Evolutionary conservation across 2,113 vertebrate species (phyloP).

Genomic region (Setophaga coronata): DNA sequence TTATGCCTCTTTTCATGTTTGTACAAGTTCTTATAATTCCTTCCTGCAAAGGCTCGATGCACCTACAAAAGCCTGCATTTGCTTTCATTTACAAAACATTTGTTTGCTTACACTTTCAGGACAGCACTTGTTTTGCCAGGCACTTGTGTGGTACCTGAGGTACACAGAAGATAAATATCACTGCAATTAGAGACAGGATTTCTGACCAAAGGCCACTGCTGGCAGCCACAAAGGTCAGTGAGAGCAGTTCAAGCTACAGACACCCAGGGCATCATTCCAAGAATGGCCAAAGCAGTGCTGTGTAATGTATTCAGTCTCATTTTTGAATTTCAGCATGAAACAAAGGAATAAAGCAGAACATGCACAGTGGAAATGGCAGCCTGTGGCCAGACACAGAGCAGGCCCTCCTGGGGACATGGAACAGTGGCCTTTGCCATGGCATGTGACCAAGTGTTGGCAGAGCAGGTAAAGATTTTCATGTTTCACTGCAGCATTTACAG

Average conservation of each 20-base stretch:
- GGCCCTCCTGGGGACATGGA: background rate
- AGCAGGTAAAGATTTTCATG: background rate
- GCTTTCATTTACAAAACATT: background rate
- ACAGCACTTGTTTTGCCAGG: background rate
- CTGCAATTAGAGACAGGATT: background rate
- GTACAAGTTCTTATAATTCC: background rate
- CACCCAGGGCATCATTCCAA: background rate
- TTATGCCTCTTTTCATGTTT: background rate
- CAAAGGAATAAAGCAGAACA: background rate
- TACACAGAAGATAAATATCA: background rate
- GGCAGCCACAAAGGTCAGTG: background rate
- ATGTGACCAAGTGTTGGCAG: background rate
- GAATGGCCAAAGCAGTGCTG: background rate
- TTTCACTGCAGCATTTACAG: background rate
- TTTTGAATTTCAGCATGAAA: background rate
- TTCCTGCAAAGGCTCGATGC: background rate
- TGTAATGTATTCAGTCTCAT: background rate
- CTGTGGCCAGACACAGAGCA: background rate
- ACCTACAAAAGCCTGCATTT: background rate
- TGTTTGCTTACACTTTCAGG: background rate
- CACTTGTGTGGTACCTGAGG: background rate
- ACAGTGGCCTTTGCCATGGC: background rate
- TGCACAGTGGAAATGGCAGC: background rate
- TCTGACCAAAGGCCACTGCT: background rate
- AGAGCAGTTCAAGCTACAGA: fast-evolving